Percentiles rank a stretch among this genome's conserved stretches.
Conservation (phyloP, 2,113 vertebrate species). For the Cavia aperea region DNA sequence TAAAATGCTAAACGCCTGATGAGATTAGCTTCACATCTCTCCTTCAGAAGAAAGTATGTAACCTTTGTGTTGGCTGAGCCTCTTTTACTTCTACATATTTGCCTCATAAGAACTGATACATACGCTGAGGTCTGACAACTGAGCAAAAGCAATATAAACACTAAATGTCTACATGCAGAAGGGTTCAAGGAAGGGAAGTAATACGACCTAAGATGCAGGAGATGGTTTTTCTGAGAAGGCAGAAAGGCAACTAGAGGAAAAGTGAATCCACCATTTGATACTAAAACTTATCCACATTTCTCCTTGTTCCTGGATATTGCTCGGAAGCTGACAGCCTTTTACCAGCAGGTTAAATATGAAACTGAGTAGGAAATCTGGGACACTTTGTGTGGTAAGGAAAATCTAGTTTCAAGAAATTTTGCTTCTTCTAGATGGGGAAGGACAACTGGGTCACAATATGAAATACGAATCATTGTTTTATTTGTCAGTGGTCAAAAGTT, state of each 20-base stretch:
- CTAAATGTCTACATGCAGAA: background rate
- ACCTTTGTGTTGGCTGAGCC: background rate
- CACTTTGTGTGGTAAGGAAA: background rate
- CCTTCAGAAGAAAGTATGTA: background rate
- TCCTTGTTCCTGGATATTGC: too few species aligned
- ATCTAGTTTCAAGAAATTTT: background rate
- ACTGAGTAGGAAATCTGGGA: background rate
- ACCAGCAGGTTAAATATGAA: background rate
- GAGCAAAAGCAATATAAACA: background rate
- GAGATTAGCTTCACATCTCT: background rate
- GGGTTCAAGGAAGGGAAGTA: background rate
- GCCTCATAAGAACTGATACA: background rate
- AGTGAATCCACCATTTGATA: background rate
- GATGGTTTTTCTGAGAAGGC: background rate
- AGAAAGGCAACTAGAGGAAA: background rate
- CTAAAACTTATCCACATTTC: background rate
- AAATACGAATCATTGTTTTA: conserved; percentile 5
- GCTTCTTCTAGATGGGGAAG: background rate
- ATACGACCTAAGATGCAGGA: background rate
- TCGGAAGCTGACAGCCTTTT: background rate
- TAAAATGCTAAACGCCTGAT: background rate
- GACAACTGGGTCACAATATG: background rate
- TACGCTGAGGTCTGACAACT: background rate
- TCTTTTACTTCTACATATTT: background rate
- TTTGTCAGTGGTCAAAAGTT: background rate